These are phyloP conservation scores for Xanthostigma xanthostigma DNA, from an alignment of 2,888 invertebrate genomes.

Conservation along the genomic window DNA sequence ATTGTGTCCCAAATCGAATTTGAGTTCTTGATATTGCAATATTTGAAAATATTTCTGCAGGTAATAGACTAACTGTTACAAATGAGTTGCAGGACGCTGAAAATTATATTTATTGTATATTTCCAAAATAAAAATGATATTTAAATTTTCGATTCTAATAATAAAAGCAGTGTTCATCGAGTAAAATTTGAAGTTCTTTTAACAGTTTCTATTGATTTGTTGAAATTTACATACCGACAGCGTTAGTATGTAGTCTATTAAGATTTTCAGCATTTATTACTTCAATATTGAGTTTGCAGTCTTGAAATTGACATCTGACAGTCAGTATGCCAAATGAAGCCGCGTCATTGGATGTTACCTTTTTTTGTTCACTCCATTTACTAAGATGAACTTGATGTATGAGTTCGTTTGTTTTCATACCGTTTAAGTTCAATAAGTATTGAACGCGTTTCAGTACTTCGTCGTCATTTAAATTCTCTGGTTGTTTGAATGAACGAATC, in stretches of 20 bases:
- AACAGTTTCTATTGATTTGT: background rate
- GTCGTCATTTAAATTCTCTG: constrained; percentile 43
- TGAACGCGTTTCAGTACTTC: constrained; percentile 52
- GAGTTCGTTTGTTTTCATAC: constrained; percentile 73
- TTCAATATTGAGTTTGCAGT: constrained; percentile 60
- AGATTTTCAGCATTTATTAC: constrained; percentile 82
- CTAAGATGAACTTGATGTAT: constrained; percentile 57
- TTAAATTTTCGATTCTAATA: too few species aligned
- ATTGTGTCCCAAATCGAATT: constrained; percentile 81
- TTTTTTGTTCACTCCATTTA: constrained; percentile 50
- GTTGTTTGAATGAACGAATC: constrained; percentile 73
- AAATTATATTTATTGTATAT: constrained; percentile 17
- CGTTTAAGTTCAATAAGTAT: constrained; percentile 62
- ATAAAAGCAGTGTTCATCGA: too few species aligned
- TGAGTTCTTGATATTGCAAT: constrained; percentile 72
- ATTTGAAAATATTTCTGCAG: constrained; percentile 66
- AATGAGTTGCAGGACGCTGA: constrained; percentile 83
- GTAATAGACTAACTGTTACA: constrained; percentile 72
- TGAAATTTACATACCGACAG: constrained; percentile 40
- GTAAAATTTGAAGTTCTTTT: too few species aligned
- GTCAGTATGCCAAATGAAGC: constrained; percentile 64
- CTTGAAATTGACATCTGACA: constrained; percentile 56
- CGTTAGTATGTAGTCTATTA: constrained; percentile 72
- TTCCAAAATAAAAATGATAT: too few species aligned
- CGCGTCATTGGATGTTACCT: constrained; percentile 29